Conservation (phyloP, 2,113 vertebrate genomes). For the Hypomesus transpacificus region DNA sequence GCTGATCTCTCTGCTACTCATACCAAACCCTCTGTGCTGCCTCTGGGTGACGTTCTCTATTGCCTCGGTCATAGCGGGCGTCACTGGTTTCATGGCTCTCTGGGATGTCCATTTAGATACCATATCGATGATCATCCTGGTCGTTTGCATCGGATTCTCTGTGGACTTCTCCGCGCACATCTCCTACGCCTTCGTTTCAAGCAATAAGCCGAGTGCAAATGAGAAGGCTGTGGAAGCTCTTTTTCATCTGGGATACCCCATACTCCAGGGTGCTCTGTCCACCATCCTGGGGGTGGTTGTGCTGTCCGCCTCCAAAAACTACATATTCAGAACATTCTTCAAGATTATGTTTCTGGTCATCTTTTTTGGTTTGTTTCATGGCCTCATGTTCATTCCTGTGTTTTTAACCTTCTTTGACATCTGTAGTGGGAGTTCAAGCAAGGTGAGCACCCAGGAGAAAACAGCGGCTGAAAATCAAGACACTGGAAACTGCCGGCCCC, state of each 20-base stretch:
- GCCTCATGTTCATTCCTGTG: constrained; percentile 63
- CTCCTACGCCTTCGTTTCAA: constrained; percentile 62
- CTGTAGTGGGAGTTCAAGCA: constrained; percentile 8
- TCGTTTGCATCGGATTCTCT: constrained; percentile 66
- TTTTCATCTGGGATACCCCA: constrained; percentile 56
- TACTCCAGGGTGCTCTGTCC: constrained; percentile 52
- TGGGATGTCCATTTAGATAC: constrained; percentile 67
- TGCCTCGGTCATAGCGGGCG: constrained; percentile 64
- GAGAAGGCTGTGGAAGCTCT: constrained; percentile 51
- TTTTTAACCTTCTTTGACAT: constrained; percentile 33
- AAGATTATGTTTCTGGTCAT: constrained; percentile 68
- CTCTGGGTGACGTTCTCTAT: constrained; percentile 67
- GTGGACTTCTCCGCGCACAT: constrained; percentile 63
- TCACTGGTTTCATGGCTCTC: constrained; percentile 60
- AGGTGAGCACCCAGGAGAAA: constrained; percentile 5
- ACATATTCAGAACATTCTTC: constrained; percentile 64
- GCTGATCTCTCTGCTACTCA: constrained; percentile 57
- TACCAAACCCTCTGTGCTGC: constrained; percentile 57
- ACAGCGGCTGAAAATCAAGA: background rate
- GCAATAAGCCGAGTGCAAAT: constrained; percentile 38
- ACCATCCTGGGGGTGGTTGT: constrained; percentile 70
- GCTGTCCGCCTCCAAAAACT: constrained; percentile 55
- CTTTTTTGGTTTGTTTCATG: constrained; percentile 55
- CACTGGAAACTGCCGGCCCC: constrained; percentile 5
- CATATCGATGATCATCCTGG: constrained; percentile 60